A percentile compares a stretch with the other conserved stretches of the same genome.
phyloP scores from a whole-genome alignment of 1,140 invertebrate genomes.

The Scaptomyza montana region DNA sequence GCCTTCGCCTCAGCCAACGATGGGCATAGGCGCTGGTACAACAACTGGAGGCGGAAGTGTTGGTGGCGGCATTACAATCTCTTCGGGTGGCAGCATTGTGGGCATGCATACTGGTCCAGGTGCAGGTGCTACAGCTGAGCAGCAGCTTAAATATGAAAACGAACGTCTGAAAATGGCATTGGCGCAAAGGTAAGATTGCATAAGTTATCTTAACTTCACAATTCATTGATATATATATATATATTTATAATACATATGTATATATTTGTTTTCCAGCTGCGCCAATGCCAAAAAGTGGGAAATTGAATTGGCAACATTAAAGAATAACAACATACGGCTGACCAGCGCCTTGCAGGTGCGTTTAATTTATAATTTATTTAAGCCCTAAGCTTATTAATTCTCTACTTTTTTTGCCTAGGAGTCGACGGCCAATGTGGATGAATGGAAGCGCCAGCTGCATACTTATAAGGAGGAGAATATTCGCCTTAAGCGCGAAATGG shows the following conservation, averaged over 20 bases:
- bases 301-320: constrained; percentile 96
- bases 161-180: constrained; percentile 97
- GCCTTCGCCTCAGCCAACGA: constrained; percentile 66
- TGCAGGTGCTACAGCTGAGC: constrained; percentile 87
- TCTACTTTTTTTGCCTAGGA: constrained; percentile 85
- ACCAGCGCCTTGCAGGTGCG: constrained; percentile 94
- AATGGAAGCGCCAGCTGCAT: constrained; percentile 98
- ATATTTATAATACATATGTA: background rate
- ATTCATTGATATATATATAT: background rate
- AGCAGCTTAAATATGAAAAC: constrained; percentile 98
- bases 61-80: constrained; percentile 65
- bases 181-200: constrained; percentile 92
- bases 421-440: constrained; percentile 98
- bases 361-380: background rate
- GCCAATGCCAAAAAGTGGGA: constrained; percentile 99
- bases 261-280: constrained; percentile 90
- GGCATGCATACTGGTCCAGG: constrained; percentile 79
- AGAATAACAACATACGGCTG: constrained; percentile 97
- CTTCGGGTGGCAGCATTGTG: constrained; percentile 73
- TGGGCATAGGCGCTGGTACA: constrained; percentile 27
- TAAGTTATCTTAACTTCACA: background rate
- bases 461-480: constrained; percentile 98
- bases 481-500: constrained; percentile 88
- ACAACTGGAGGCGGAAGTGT: constrained; percentile 24
- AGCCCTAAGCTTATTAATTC: background rate